A percentile compares a stretch with the other conserved stretches of the same genome.
Evolutionary conservation across 2,888 invertebrate species (phyloP).

Genomic region (Drosophila borealis): DNA sequence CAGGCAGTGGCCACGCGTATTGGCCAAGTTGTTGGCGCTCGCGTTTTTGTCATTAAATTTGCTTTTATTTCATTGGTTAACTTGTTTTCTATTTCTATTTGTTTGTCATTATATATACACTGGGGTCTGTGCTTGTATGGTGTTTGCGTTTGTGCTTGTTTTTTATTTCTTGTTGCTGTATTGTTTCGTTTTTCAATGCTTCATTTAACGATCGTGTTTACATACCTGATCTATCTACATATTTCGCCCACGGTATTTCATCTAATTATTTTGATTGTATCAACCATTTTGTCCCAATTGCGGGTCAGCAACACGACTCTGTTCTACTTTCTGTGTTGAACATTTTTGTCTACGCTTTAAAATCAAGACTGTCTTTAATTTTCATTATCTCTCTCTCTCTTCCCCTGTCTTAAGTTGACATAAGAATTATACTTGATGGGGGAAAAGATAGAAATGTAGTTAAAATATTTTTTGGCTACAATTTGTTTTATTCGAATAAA

Average conservation of each 20-base stretch:
- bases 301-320: background rate
- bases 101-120: conserved; percentile 29
- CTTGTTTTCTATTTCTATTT: conserved; percentile 67
- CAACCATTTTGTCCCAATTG: conserved; percentile 36
- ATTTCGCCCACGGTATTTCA: conserved; percentile 62
- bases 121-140: conserved; percentile 14
- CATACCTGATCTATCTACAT: conserved; percentile 60
- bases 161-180: conserved; percentile 24
- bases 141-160: conserved; percentile 21
- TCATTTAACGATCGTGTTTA: conserved; percentile 75
- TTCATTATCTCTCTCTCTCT: no score
- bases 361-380: no score
- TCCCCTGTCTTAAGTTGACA: no score
- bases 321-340: background rate
- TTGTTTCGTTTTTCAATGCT: conserved; percentile 65
- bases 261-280: conserved; percentile 53
- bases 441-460: no score
- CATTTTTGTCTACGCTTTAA: no score
- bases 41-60: conserved; percentile 79
- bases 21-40: conserved; percentile 72
- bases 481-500: no score
- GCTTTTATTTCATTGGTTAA: conserved; percentile 81
- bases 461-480: no score
- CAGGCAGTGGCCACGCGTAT: conserved; percentile 70
- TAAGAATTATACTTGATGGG: no score